phyloP scores from a whole-genome alignment of 2,888 invertebrate genomes.

The Teleogryllus oceanicus region DNA sequence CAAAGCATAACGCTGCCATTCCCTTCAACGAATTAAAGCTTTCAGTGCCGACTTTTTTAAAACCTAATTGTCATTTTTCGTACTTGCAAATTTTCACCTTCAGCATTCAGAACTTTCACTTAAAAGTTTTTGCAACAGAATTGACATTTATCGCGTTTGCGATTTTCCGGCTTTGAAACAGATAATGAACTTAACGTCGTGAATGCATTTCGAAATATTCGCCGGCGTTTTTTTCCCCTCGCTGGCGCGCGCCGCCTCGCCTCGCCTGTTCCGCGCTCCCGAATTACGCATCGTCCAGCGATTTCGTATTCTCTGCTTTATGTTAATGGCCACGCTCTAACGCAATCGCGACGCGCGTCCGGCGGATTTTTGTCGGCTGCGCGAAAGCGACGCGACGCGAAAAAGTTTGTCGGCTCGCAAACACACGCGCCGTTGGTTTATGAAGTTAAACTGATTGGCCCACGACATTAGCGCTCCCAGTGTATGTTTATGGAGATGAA shows the following conservation, averaged over 20 bases:
- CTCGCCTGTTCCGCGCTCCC: not conserved
- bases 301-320: slow-evolving; percentile 18
- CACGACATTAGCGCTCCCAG: slow-evolving; percentile 33
- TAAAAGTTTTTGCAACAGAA: not conserved
- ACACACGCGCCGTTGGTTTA: slow-evolving; percentile 30
- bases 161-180: slow-evolving; percentile 7
- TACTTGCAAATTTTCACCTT: not conserved
- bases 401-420: slow-evolving; percentile 1
- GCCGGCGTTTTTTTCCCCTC: not conserved
- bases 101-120: not conserved
- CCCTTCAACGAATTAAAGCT: too few species aligned
- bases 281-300: slow-evolving; percentile 2
- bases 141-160: not conserved
- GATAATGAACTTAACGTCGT: not conserved
- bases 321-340: slow-evolving; percentile 1
- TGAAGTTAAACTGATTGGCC: slow-evolving; percentile 35
- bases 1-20: too few species aligned
- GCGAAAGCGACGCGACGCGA: slow-evolving; percentile 18
- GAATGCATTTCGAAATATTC: not conserved
- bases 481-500: slow-evolving; percentile 36
- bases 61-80: not conserved
- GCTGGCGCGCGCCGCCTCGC: not conserved
- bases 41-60: not conserved
- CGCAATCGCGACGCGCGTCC: not conserved
- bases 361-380: not conserved